Conservation (phyloP, 2,888 invertebrate genomes). For the Parnassius mnemosyne region DNA sequence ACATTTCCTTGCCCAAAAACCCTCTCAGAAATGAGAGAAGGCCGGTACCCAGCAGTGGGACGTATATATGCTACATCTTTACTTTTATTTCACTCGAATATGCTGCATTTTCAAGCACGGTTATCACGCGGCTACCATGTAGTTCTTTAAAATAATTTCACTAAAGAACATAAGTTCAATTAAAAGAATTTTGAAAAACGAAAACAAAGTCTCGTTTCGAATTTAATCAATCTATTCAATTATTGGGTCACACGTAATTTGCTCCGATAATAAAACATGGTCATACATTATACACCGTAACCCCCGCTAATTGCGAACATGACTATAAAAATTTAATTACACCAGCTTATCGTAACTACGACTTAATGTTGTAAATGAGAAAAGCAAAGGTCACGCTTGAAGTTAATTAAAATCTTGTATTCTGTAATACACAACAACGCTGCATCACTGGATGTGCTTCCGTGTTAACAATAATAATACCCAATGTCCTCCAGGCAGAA, state of each 20-base stretch:
- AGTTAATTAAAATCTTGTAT: conserved; percentile 46
- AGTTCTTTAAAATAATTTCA: no score
- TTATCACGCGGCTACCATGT: no score
- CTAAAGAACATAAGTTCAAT: no score
- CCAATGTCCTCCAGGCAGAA: no score
- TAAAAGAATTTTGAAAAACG: neutral
- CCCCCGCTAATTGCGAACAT: conserved; percentile 64
- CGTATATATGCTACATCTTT: no score
- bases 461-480: no score
- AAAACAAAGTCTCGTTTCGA: conserved; percentile 28
- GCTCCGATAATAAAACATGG: conserved; percentile 42
- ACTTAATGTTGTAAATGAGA: conserved; percentile 61
- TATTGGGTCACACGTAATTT: conserved; percentile 58
- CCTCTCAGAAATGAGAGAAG: no score
- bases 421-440: neutral
- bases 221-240: conserved; percentile 47
- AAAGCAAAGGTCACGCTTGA: conserved; percentile 35
- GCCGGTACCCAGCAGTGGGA: no score
- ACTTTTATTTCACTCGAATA: no score
- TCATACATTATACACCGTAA: conserved; percentile 46
- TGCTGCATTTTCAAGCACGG: no score
- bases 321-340: conserved; percentile 69
- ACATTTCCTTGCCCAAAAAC: no score
- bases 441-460: no score
- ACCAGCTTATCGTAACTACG: conserved; percentile 53